Base-by-base conservation (phyloP, 2,113 vertebrate species). In the Acanthochromis polyacanthus region DNA sequence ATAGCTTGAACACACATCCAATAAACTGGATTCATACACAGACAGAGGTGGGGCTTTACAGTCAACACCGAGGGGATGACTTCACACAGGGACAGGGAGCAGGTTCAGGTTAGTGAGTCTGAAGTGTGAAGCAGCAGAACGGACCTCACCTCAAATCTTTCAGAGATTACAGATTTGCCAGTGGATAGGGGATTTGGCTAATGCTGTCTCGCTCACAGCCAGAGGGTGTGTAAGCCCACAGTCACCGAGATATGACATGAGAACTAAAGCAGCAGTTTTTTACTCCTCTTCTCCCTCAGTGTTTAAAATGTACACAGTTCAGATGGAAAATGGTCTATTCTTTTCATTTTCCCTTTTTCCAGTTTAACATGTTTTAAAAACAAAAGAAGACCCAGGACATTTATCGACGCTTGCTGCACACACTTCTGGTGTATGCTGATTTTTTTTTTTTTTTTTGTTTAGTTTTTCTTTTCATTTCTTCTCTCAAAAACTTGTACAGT, bases 401-500 rank as follows among this genome's bases (percentile, higher is more conserved):
- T 78, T 78, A 76, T 71, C 62, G 17, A 85, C 53, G 57, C 87
- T 83, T 81, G 76, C 83, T 81, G 74, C 83, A 86, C 70, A 81
- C 75, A 43, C 68, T 71, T 71, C 59, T 69, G 23, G 78, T 89
- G 75, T 75, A 72, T 67, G 80, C 77, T 43, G 55, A 79, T 88
- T 87, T 85, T 87, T 85, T 43, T 52, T 52, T 22, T 30, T n/a
- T 51, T 10, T 3, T 43, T 67, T 69, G 19, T 43, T 52, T 40
- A 79, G 83, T 60, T 64, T 43, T 23, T 43, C 9, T 51, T 19
- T 20, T 60, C 8, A n/a, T 38, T 20, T 52, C 40, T 32, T 60
- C 58, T 53, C 52, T 55, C 70, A 51, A 80, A 82, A 86, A 70
- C 71, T 71, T 95, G 92, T 95, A 93, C 93, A 94, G 91, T 94